phyloP scores from a whole-genome alignment of 2,797 vertebrate species.

The Astyanax mexicanus region DNA sequence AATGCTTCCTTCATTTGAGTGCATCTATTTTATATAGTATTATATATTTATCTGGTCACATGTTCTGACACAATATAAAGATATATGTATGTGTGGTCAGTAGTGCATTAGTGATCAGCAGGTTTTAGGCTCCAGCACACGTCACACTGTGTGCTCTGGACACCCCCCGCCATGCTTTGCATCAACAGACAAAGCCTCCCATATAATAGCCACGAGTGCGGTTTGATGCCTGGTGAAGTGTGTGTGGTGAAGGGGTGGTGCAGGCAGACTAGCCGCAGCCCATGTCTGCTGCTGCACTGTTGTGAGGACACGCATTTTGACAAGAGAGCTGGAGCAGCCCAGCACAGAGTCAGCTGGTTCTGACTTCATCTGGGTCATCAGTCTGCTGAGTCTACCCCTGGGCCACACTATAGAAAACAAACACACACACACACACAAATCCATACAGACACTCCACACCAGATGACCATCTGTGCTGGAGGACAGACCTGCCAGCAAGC shows the following conservation, averaged over 20 bases:
- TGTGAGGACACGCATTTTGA: slow-evolving; percentile 36
- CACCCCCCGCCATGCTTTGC: slow-evolving; percentile 24
- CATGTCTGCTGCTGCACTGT: slow-evolving; percentile 39
- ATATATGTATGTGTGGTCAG: background rate
- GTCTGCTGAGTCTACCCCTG: slow-evolving; percentile 53
- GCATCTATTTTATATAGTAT: no score
- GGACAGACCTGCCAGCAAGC: slow-evolving; percentile 15
- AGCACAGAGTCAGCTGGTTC: slow-evolving; percentile 55
- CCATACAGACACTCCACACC: slow-evolving; percentile 20
- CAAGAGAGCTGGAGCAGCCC: slow-evolving; percentile 41
- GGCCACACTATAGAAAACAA: slow-evolving; percentile 35
- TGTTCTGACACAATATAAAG: no score
- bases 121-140: slow-evolving; percentile 4
- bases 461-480: slow-evolving; percentile 39
- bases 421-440: slow-evolving; percentile 37
- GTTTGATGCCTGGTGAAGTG: slow-evolving; percentile 27
- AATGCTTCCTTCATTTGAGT: no score
- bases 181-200: slow-evolving; percentile 44
- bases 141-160: slow-evolving; percentile 8
- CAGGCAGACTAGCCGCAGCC: slow-evolving; percentile 21
- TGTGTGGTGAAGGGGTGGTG: background rate
- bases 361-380: slow-evolving; percentile 66
- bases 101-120: slow-evolving; percentile 1
- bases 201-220: slow-evolving; percentile 37
- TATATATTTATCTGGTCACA: no score